Base-by-base conservation (phyloP, 2,797 vertebrate species). In the Liasis olivaceus region DNA sequence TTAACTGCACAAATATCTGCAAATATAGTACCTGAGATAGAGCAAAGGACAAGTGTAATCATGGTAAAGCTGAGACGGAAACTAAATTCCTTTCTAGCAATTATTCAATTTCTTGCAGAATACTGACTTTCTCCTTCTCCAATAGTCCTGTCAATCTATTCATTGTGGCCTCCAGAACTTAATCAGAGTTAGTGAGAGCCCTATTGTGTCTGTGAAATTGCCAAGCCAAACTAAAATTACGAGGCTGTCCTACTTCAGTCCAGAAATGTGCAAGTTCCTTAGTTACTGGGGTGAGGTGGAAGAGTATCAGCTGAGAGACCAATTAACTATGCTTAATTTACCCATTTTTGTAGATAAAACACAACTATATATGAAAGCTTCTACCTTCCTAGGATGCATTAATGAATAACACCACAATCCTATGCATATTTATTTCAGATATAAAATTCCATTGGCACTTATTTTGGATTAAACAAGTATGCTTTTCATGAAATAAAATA, bases 381-480 rank as follows among this genome's bases (percentile, higher is more conserved):
- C 2, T 54, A 26, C 24, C 51, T 54, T 81, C 36, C 72, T 81
- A 81, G 3, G 20, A 81, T 24, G 64, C 0, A 72, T 47, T 20
- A 5, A 92, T 89, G 89, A 93, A 94, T 92, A 95, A 93, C 59
- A 54, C 15, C 0, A 2, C 2, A 60, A 51, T 89, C 51, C n/a
- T 58, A 36, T 36, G 26, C 14, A 60, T 0, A 28, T 11, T 81
- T 81, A 54, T 85, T 28, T 47, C 60, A 26, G 60, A 47, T 42
- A 42, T 42, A 63, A 63, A 26, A 42, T 26, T 60, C 87, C 36
- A 85, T 42, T 2, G 13, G 24, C 26, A 90, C 12, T 36, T 90
- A 22, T 51, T 31, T 24, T 24, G 12, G 3, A 77, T 47, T 58
- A 59, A 42, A 59, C 56, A 26, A 47, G 3, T 81, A 47, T 51